Percentiles rank a stretch among this genome's conserved stretches.
phyloP scores from a whole-genome alignment of 2,113 vertebrate species.

The Petromus typicus region DNA sequence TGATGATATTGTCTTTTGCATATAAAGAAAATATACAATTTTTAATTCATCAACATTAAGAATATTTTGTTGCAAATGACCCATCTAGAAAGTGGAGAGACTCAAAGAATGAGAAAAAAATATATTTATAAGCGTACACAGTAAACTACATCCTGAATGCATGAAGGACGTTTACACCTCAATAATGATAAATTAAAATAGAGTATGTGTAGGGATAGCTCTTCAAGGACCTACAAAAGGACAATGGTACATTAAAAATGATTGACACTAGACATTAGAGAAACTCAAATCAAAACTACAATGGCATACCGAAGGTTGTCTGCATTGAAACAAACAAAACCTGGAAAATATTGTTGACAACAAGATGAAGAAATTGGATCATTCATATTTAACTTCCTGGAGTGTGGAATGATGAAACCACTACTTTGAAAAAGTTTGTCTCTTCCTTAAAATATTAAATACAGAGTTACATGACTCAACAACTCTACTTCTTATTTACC shows the following conservation, averaged over 20 bases:
- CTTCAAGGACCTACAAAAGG: neutral
- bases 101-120: neutral
- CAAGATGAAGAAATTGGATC: neutral
- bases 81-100: neutral
- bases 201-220: neutral
- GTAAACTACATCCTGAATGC: neutral
- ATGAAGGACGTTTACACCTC: neutral
- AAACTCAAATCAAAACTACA: constrained; percentile 11
- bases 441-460: constrained; percentile 39
- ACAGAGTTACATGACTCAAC: neutral
- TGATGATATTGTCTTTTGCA: neutral
- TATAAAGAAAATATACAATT: neutral
- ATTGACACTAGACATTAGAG: neutral
- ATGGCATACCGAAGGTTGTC: neutral
- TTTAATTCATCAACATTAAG: neutral
- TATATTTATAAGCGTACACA: neutral
- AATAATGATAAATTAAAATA: neutral
- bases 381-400: neutral
- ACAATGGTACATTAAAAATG: neutral
- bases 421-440: neutral
- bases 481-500: neutral
- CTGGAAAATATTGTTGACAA: neutral
- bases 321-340: neutral
- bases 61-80: neutral
- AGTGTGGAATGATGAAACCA: neutral